Conservation (phyloP, 2,888 invertebrate species). For the Synergus japonicus region DNA sequence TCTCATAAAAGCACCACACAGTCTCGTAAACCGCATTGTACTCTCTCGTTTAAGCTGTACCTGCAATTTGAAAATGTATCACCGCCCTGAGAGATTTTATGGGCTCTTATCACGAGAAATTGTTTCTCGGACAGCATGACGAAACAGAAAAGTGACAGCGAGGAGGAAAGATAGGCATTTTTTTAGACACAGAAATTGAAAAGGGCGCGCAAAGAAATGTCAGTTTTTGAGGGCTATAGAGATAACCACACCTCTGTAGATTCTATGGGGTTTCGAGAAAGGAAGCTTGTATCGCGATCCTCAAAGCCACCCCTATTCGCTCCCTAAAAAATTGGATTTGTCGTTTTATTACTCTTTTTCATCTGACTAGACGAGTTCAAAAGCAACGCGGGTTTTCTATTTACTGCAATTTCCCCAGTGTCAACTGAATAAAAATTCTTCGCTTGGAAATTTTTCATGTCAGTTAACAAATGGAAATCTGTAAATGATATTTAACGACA, state of each 20-base stretch:
- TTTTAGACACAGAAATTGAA: not conserved
- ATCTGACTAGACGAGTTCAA: not conserved
- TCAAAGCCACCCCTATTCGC: not conserved
- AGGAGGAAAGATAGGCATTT: not conserved
- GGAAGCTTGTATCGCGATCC: constrained; percentile 10
- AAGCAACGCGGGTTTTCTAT: not conserved
- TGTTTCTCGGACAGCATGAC: not conserved
- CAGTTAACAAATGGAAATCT: too few relatives aligned
- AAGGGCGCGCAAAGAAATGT: not conserved
- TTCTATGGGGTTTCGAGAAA: not conserved
- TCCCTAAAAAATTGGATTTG: constrained; percentile 6
- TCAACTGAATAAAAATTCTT: too few relatives aligned
- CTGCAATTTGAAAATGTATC: not conserved
- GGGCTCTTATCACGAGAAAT: not conserved
- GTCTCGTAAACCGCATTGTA: not conserved
- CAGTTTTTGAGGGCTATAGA: not conserved
- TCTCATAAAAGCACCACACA: not conserved
- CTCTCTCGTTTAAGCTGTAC: not conserved
- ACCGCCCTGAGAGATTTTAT: not conserved
- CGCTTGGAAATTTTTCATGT: too few relatives aligned
- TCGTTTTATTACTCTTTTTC: not conserved
- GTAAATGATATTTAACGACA: too few relatives aligned
- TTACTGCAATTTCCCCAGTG: too few relatives aligned
- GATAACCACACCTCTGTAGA: constrained; percentile 18
- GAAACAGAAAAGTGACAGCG: not conserved